phyloP scores from a whole-genome alignment of 2,113 vertebrate genomes.

The Entomyzon cyanotis region DNA sequence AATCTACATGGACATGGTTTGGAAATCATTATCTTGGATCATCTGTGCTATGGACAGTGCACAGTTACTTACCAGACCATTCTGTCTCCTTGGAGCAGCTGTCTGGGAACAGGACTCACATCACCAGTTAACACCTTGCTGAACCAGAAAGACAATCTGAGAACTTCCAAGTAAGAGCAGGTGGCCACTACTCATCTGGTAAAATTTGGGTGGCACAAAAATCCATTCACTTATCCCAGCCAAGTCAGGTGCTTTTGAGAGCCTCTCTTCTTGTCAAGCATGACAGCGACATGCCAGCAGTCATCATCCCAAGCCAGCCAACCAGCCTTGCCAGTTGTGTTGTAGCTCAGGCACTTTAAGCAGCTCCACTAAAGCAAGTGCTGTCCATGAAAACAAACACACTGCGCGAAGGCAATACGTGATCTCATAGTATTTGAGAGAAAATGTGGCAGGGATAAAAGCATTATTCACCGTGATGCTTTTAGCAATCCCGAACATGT shows the following conservation, averaged over 20 bases:
- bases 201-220: background rate
- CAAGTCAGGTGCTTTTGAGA: background rate
- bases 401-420: background rate
- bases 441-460: background rate
- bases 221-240: background rate
- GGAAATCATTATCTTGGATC: background rate
- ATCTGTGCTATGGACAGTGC: background rate
- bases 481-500: background rate
- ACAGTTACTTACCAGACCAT: background rate
- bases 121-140: background rate
- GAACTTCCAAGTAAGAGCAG: background rate
- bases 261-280: background rate
- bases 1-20: background rate
- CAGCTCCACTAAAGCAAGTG: background rate
- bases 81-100: background rate
- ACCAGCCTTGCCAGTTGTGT: background rate
- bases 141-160: background rate
- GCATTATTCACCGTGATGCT: background rate
- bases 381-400: background rate
- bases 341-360: background rate
- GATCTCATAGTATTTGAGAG: background rate
- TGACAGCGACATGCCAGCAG: background rate
- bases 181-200: background rate
- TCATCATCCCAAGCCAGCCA: background rate
- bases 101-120: background rate